A percentile compares a stretch with the other conserved stretches of the same genome.
These are phyloP conservation scores for Petromus typicus DNA, from an alignment of 2,113 vertebrate species.

Conservation along the genomic window DNA sequence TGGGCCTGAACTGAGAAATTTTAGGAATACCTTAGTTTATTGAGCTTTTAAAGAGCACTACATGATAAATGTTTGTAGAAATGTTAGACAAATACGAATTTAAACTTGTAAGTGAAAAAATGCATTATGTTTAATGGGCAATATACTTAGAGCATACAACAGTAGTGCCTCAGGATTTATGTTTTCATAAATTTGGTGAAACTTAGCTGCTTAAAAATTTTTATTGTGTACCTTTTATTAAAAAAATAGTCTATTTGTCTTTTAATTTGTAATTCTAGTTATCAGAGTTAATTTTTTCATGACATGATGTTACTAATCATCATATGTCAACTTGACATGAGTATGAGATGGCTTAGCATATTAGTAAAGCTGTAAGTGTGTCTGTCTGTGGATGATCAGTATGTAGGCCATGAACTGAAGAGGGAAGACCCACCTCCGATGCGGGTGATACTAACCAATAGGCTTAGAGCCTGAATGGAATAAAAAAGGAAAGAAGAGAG, in stretches of 20 bases:
- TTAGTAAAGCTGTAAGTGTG: not conserved
- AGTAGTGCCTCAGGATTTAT: not conserved
- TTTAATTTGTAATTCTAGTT: conserved; percentile 41
- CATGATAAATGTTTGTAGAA: not conserved
- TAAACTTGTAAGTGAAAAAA: not conserved
- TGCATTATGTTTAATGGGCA: not conserved
- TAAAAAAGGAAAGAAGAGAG: not conserved
- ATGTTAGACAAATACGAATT: not conserved
- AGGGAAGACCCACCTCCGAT: not conserved
- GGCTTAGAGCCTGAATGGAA: not conserved
- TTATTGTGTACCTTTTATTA: not conserved
- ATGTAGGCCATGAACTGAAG: not conserved
- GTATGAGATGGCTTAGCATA: not conserved
- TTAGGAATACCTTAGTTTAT: conserved; percentile 14
- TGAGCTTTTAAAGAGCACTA: not conserved
- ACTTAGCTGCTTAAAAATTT: not conserved
- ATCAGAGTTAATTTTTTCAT: conserved; percentile 37
- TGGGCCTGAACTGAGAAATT: not conserved
- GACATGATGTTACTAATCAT: not conserved
- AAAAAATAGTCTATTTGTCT: conserved; percentile 4
- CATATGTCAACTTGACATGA: not conserved
- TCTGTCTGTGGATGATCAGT: not conserved
- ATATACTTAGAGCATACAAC: not conserved
- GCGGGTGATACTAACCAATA: not conserved
- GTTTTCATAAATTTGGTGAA: not conserved